Base-by-base conservation (phyloP, 1,140 invertebrate genomes). In the Panonychus citri region DNA sequence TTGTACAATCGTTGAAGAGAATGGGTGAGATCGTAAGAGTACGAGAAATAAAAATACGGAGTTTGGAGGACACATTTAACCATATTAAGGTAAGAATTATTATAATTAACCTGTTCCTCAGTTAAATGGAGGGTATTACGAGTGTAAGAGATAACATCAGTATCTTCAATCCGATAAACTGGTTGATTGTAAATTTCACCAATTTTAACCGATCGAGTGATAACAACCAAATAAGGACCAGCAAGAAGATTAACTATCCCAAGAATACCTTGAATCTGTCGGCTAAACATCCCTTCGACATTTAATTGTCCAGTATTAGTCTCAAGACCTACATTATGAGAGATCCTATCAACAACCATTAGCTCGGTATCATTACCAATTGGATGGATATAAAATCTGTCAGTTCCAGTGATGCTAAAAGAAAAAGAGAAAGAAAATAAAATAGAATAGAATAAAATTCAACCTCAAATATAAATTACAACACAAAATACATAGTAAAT, bases 1-100 rank as follows among this genome's bases (percentile, higher is more conserved):
- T 85, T 83, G 63, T 89, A 80, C 37, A 94, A 72, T 52, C 86
- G 74, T 67, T 97, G 93, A 64, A 94, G 72, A 0, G 85, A 80
- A 66, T 94, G 88, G 37, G 85, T 93, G 21, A 98, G 67, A 71
- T 98, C 91, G 66, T 90, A 93, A 1, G 82, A 81, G 58, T 90
- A 82, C 30, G 87, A 93, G 71, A 86, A 94, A 69, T 94, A 94
- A 61, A 87, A 86, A 60, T 78, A 77, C 10, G 84, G 83, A 13
- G 81, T 82, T 49, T 78, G 77, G 53, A 95, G 69, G 0, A 84
- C 78, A 51, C 53, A 58, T 39, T 83, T 79, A 2, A 94, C 64
- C 83, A 95, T 85, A 0, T 76, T 73, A 55, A 88, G 66, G 66
- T 90, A 94, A 15, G 72, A 74, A 42, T 74, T 75, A 68, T 93